Conservation (phyloP, 2,797 vertebrate species). For the Gymnocypris eckloni region DNA sequence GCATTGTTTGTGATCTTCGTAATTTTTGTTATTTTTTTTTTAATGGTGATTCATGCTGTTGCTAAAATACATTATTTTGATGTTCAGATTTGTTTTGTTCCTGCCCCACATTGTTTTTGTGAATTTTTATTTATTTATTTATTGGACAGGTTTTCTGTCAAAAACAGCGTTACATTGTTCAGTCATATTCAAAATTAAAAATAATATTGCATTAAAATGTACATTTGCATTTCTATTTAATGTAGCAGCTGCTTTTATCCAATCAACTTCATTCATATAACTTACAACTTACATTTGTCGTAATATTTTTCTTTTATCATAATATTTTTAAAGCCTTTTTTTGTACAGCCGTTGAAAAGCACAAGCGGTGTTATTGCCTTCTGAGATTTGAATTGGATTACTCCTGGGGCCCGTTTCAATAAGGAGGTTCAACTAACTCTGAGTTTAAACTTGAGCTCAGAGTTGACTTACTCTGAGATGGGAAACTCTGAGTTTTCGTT, state of each 20-base stretch:
- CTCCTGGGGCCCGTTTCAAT: not conserved
- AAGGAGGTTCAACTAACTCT: no score
- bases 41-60: not conserved
- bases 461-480: no score
- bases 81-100: not conserved
- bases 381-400: not conserved
- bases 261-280: not conserved
- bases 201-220: not conserved
- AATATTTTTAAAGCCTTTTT: not conserved
- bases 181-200: not conserved
- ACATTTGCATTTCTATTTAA: not conserved
- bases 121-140: not conserved
- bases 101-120: not conserved
- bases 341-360: not conserved
- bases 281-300: not conserved
- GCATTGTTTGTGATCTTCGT: slow-evolving; percentile 2
- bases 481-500: no score
- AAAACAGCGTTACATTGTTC: not conserved
- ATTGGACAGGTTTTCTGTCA: not conserved
- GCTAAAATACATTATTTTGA: slow-evolving; percentile 13
- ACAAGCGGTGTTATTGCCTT: not conserved
- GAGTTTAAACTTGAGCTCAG: no score
- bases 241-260: not conserved
- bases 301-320: not conserved
- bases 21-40: not conserved